A percentile compares a stretch with the other conserved stretches of the same genome.
Conservation (phyloP, 2,888 invertebrate genomes). For the Chrysolina americana region DNA sequence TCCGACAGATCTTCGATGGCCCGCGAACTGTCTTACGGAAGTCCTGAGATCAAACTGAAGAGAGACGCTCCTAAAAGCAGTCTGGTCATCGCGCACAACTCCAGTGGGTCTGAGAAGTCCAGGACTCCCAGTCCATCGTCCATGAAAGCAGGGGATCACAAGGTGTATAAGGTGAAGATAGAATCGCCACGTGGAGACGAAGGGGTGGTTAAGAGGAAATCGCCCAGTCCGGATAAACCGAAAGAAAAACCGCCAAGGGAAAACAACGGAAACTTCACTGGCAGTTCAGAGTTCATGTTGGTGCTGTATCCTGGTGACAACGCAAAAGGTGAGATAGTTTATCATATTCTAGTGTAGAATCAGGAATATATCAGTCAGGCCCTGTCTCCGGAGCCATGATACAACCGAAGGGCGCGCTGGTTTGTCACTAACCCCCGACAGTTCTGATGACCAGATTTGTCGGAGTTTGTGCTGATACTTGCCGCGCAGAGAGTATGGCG, state of each 20-base stretch:
- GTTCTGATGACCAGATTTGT: too few relatives aligned
- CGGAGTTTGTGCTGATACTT: too few relatives aligned
- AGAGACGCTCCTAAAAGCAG: slow-evolving; percentile 46
- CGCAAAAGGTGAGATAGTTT: slow-evolving; percentile 59
- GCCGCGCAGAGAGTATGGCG: too few relatives aligned
- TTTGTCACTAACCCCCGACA: too few relatives aligned
- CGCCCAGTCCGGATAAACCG: slow-evolving; percentile 40
- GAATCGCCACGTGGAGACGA: slow-evolving; percentile 42
- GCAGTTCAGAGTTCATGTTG: slow-evolving; percentile 87
- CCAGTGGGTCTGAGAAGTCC: slow-evolving; percentile 50
- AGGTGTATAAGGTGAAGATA: slow-evolving; percentile 47
- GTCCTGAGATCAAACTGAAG: slow-evolving; percentile 67
- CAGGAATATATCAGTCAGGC: too few relatives aligned
- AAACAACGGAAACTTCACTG: slow-evolving; percentile 72
- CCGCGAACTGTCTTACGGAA: slow-evolving; percentile 72
- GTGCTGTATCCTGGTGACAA: slow-evolving; percentile 73
- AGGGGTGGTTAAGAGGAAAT: slow-evolving; percentile 17
- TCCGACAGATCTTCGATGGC: slow-evolving; percentile 71
- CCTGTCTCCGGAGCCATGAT: too few relatives aligned
- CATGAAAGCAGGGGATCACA: slow-evolving; percentile 38
- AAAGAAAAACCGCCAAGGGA: slow-evolving; percentile 53
- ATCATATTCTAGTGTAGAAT: too few relatives aligned
- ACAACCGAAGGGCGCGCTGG: too few relatives aligned
- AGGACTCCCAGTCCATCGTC: slow-evolving; percentile 50
- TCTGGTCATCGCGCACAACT: slow-evolving; percentile 33